Evolutionary conservation across 2,888 invertebrate species (phyloP).

Genomic region (Notodonta ziczac): DNA sequence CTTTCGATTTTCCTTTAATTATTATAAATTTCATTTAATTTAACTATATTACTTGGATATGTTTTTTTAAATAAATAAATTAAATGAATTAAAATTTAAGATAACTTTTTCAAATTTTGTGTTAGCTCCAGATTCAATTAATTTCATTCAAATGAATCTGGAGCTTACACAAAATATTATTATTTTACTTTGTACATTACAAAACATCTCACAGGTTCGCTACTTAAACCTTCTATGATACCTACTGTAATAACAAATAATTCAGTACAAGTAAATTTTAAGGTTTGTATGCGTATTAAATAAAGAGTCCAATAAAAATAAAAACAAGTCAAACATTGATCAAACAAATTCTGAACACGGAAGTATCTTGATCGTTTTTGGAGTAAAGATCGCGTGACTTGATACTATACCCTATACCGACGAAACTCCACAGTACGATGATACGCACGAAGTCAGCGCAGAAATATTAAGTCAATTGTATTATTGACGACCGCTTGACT

Average conservation of each 20-base stretch:
- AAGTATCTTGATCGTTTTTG: not conserved
- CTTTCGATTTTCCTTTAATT: not conserved
- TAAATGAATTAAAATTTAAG: too few species aligned
- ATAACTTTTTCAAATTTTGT: not conserved
- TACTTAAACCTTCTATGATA: too few species aligned
- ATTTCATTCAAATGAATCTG: too few species aligned
- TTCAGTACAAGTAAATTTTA: not conserved
- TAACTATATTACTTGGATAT: too few species aligned
- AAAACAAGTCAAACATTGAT: conserved; percentile 13
- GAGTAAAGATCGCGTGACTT: conserved; percentile 29
- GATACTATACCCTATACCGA: conserved; percentile 12
- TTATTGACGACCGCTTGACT: too few species aligned
- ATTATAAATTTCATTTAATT: too few species aligned
- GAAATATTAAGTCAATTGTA: not conserved
- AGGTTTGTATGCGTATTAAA: not conserved
- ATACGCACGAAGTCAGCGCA: conserved; percentile 11
- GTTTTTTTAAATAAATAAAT: too few species aligned
- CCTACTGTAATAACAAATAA: not conserved
- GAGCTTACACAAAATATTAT: too few species aligned
- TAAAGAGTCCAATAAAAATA: too few species aligned
- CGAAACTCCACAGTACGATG: conserved; percentile 22
- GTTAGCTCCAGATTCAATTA: too few species aligned
- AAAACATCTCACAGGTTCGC: too few species aligned
- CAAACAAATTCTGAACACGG: conserved; percentile 13
- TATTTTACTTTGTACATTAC: too few species aligned